Evolutionary conservation across 2,113 vertebrate genomes (phyloP).

Genomic region (Damaliscus lunatus): DNA sequence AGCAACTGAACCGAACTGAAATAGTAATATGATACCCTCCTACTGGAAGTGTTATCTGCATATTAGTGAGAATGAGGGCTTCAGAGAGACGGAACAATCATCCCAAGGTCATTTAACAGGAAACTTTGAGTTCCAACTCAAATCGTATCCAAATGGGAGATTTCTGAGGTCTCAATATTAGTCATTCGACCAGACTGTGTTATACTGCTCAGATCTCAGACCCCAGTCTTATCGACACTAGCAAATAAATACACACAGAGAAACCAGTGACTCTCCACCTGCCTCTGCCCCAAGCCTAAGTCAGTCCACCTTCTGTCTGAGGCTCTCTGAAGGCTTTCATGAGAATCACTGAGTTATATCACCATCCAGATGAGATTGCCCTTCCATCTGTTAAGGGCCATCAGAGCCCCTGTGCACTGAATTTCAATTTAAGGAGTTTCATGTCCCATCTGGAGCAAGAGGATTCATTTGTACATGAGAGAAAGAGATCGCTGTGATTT

Average conservation of each 20-base stretch:
- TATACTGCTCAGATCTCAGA: neutral
- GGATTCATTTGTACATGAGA: slow-evolving; percentile 27
- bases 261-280: neutral
- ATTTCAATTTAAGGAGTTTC: slow-evolving; percentile 70
- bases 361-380: slow-evolving; percentile 40
- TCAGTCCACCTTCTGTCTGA: neutral
- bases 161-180: neutral
- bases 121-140: neutral
- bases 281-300: neutral
- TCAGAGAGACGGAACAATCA: neutral
- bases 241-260: neutral
- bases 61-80: neutral
- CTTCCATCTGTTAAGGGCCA: slow-evolving; percentile 57
- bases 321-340: neutral
- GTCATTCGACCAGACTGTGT: neutral
- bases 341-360: slow-evolving; percentile 34
- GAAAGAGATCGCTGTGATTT: slow-evolving; percentile 16
- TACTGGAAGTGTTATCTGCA: neutral
- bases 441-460: slow-evolving; percentile 63
- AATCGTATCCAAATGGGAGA: neutral
- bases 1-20: too few species aligned
- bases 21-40: neutral
- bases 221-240: neutral
- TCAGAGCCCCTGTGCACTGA: slow-evolving; percentile 16
- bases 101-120: neutral